Evolutionary conservation across 2,888 invertebrate genomes (phyloP), one percentile per base, ranked within the genome.

Genomic region (Lampropteryx suffumata): DNA sequence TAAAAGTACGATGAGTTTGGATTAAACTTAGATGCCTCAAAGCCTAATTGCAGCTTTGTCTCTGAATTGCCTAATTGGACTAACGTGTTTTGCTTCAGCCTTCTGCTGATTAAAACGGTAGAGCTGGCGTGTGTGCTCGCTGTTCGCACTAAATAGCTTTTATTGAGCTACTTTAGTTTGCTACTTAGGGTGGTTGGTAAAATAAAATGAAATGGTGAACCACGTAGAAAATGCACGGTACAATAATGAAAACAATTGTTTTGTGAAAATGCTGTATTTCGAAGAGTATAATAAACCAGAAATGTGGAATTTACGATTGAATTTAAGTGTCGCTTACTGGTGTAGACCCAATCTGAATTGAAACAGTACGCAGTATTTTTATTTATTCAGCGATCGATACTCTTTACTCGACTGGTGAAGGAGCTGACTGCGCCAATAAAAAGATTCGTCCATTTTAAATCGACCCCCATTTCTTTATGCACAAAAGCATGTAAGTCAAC

Each of bases 11-110:
- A 54, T 56, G 55, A 61, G 59, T 58, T 44, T 51, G 49, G 61
- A 67, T 67, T 68, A 62, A 58, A 62, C 53, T 57, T 61, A 44
- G 59, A 61, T 59, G 57, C 59, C 59, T 62, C 60, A 59, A 62
- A 65, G 64, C 55, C 56, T 61, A 73, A 71, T 73, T 66, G 65
- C 57, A 59, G 64, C 59, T 73, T 74, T 69, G 69, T 70, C 61
- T 73, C 60, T 48, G 52, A 61, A 66, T 69, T 66, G 64, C 59
- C 64, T 55, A 71, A 71, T 69, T 68, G 69, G 62, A 53, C 57
- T 61, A 57, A 61, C 58, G 57, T 50, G 65, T 55, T 62, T 64
- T 55, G 56, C 58, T 60, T 62, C 64, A 56, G 55, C 59, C 48
- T 52, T 57, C 55, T 46, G 56, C 58, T 57, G 62, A 63, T 62